Base-by-base conservation (phyloP, 2,888 invertebrate genomes). In the Noctua janthina region DNA sequence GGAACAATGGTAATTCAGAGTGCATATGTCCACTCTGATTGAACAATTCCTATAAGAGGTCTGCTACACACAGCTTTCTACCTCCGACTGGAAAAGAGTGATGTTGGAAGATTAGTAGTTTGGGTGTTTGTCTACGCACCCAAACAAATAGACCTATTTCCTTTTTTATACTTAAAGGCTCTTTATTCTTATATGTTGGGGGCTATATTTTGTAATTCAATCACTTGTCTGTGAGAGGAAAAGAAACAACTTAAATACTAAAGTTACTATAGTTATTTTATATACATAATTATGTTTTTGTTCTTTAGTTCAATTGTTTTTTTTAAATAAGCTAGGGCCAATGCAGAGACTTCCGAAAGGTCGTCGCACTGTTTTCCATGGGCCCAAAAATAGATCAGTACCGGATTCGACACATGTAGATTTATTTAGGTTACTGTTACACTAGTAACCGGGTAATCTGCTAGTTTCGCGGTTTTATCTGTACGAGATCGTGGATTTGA, bases 381-480 rank as follows among this genome's bases (percentile, higher is more conserved):
- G 78, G 79, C 84, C 81, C 90, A 73, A 90, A 93, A 95, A 95
- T 95, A 95, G 93, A 87, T 76, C 88, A 85, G 91, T 76, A 89
- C 91, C 90, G 91, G 92, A 93, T 92, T 94, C 92, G 91, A 93
- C 93, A 92, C 92, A 93, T 92, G 91, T 89, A 89, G 76, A 92
- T 93, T 93, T 93, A 94, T 94, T 92, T 92, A 80, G 95, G 95
- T 95, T 94, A 95, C 91, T 88, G 92, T 93, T 90, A 92, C 93
- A 89, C 89, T 83, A 75, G 88, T 92, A 92, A 93, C 93, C 92
- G 87, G 93, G 93, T 94, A 92, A 93, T 91, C 90, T 86, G 74
- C 81, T 89, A 82, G 66, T 89, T 90, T 85, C 86, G 86, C 82
- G 74, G 89, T 90, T 89, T 87, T 74, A 78, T 73, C 72, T 39